Evolutionary conservation across 2,888 invertebrate genomes (phyloP), one percentile per base, ranked within the genome.

Genomic region (Melanchra persicariae): DNA sequence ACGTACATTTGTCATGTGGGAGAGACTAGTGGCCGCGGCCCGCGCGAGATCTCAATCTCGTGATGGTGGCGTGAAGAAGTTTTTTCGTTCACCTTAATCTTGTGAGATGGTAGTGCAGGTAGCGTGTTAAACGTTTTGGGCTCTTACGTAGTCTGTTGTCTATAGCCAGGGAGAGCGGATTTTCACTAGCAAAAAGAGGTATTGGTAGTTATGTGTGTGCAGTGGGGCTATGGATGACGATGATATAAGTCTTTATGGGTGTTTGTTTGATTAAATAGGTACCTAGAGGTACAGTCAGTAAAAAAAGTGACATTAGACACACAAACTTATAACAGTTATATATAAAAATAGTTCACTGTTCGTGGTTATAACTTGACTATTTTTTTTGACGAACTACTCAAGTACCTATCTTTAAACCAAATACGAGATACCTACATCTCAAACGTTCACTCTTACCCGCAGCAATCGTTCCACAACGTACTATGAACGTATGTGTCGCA

Each of bases 1-100:
- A 90, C 85, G 89, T 87, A 89, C 93, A 95, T 96, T 93, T 93
- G 93, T 95, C 96, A 94, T 90, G 93, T 89, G 90, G 89, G 88
- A 89, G 87, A 76, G 80, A 80, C 77, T 77, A 81, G 81, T 74
- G 82, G 85, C 77, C 79, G 65, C 75, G 70, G 67, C 77, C 85
- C 83, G 83, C 79, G 85, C 91, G 90, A 94, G 94, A 94, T 95
- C 95, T 94, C 92, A 91, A 93, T 94, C 93, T 91, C 87, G 86
- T 40, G 73, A 51, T 62, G 81, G 88, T 84, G 89, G 88, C 87
- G 90, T 87, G 87, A 87, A 87, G 88, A 64, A 69, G 58, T 62
- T 84, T 92, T 94, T 93, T 92, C 90, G 89, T 88, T 79, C 82
- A 80, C 85, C 85, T 88, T 91, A 88, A 91, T 91, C 92, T 90